Evolutionary conservation across 2,888 invertebrate genomes (phyloP).

Genomic region (Diogma glabrata): DNA sequence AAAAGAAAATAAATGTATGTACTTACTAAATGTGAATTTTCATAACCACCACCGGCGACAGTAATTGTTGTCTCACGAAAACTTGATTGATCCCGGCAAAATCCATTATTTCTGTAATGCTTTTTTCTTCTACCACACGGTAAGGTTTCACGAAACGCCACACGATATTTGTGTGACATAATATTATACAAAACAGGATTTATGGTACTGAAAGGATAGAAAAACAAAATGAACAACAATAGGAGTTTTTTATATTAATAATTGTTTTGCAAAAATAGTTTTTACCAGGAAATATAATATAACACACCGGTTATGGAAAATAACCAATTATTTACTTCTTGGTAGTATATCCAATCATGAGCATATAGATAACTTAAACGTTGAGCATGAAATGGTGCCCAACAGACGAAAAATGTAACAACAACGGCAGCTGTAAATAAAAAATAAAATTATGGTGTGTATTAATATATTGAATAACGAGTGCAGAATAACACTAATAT

Average conservation of each 20-base stretch:
- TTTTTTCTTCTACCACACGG: conserved; percentile 46
- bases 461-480: too few species aligned
- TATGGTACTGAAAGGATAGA: conserved; percentile 56
- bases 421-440: conserved; percentile 74
- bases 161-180: conserved; percentile 65
- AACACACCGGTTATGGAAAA: conserved; percentile 69
- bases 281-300: conserved; percentile 59
- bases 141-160: conserved; percentile 64
- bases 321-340: conserved; percentile 62
- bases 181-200: conserved; percentile 81
- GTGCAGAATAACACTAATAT: too few species aligned
- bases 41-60: conserved; percentile 26
- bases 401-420: conserved; percentile 85
- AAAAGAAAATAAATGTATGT: too few species aligned
- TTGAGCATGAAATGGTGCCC: conserved; percentile 94
- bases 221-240: too few species aligned
- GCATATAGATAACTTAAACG: conserved; percentile 72
- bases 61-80: conserved; percentile 47
- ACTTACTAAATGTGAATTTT: conserved; percentile 20
- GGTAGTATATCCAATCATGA: conserved; percentile 45
- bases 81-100: conserved; percentile 47
- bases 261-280: not conserved
- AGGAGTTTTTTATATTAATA: too few species aligned
- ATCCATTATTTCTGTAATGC: conserved; percentile 37
- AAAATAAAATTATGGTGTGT: conserved; percentile 10